Evolutionary conservation across 2,888 invertebrate genomes (phyloP).

Genomic region (Lutraria lutraria): DNA sequence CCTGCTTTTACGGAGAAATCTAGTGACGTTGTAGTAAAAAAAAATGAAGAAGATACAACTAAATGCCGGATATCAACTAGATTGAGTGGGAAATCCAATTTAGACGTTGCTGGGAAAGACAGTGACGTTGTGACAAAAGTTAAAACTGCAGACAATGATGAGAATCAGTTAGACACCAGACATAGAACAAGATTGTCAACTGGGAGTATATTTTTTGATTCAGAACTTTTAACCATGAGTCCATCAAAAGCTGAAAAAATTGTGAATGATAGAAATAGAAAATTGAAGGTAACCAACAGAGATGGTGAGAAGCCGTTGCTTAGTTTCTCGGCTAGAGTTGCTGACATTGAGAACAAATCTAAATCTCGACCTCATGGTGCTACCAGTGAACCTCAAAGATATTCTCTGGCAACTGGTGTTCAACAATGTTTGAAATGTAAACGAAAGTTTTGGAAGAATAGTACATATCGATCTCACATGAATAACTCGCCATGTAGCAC

Average conservation of each 20-base stretch:
- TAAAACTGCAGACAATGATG: constrained; percentile 1
- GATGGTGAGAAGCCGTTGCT: constrained; percentile 1
- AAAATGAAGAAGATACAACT: neutral
- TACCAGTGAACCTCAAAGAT: constrained; percentile 23
- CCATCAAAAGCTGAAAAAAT: constrained; percentile 52
- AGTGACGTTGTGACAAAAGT: neutral
- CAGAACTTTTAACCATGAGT: constrained; percentile 56
- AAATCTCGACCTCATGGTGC: constrained; percentile 19
- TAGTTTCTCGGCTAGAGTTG: constrained; percentile 27
- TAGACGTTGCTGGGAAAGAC: neutral
- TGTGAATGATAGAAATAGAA: constrained; percentile 13
- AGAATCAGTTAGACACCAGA: neutral
- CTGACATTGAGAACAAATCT: neutral
- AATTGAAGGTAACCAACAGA: neutral
- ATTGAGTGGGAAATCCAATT: neutral
- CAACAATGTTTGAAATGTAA: constrained; percentile 68
- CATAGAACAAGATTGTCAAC: constrained; percentile 65
- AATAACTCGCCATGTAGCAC: constrained; percentile 31
- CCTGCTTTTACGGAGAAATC: neutral
- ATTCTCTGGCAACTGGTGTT: constrained; percentile 59
- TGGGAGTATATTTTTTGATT: constrained; percentile 64
- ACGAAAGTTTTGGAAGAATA: constrained; percentile 71
- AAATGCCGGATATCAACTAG: neutral
- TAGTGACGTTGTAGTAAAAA: neutral
- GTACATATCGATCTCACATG: constrained; percentile 60